These are phyloP conservation scores for Aurelia coerulea DNA, from an alignment of 30 jellyfish, hydroid and myxozoan species.

Conservation along the genomic window DNA sequence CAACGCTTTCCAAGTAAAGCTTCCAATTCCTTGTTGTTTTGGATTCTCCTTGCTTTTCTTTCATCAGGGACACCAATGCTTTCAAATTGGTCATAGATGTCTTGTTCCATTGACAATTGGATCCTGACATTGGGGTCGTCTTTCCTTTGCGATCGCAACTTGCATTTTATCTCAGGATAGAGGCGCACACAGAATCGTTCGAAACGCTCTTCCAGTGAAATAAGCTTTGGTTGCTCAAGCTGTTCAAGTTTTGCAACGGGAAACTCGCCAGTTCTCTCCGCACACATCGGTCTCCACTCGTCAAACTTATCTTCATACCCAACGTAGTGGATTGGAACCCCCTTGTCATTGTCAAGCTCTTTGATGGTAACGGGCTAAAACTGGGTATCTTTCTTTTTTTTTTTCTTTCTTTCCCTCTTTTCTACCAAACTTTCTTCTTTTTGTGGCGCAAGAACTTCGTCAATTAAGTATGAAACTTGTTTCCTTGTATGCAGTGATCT, in stretches of 20 bases:
- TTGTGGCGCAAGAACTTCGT: background rate
- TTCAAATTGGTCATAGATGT: background rate
- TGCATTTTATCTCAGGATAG: constrained; percentile 2
- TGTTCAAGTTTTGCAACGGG: constrained; percentile 21
- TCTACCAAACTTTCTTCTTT: no score
- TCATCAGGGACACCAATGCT: background rate
- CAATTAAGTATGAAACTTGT: background rate
- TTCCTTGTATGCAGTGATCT: no score
- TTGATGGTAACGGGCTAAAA: no score
- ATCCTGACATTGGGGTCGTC: constrained; percentile 26
- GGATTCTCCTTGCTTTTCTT: background rate
- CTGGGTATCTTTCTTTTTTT: no score
- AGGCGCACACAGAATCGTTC: background rate
- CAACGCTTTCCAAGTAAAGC: constrained; percentile 2
- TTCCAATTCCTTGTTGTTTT: background rate
- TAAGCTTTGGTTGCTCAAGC: background rate
- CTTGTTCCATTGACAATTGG: constrained; percentile 10
- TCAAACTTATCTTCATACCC: constrained; percentile 10
- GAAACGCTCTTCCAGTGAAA: constrained; percentile 3
- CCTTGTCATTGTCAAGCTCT: no score
- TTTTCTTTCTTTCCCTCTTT: no score
- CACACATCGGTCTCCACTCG: background rate
- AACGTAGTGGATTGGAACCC: background rate
- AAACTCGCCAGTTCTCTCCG: background rate
- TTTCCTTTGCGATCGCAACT: constrained; percentile 1